Evolutionary conservation across 92 coral and sea anemone species (phyloP).

Genomic region (Palythoa caribaeorum): DNA sequence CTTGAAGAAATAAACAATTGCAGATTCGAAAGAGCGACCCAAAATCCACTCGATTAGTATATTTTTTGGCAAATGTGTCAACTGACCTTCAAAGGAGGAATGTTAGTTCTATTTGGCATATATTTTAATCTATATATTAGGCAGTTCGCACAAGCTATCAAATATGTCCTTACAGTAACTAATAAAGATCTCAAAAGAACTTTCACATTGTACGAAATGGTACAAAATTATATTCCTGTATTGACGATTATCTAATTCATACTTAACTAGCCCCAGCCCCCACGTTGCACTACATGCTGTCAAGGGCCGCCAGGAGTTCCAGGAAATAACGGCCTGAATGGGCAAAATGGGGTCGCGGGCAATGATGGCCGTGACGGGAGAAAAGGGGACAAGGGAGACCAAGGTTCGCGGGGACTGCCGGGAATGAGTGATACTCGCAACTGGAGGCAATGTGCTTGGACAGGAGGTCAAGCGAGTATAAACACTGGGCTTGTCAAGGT

Average conservation of each 20-base stretch:
- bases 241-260: not conserved
- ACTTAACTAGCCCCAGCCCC: not conserved
- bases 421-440: not conserved
- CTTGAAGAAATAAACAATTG: too few species aligned
- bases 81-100: too few species aligned
- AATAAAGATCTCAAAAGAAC: too few species aligned
- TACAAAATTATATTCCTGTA: too few species aligned
- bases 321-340: not conserved
- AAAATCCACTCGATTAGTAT: too few species aligned
- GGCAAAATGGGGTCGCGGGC: not conserved
- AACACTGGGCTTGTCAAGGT: constrained; percentile 18
- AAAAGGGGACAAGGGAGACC: not conserved
- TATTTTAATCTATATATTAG: too few species aligned
- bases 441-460: constrained; percentile 11
- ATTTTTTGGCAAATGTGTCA: too few species aligned
- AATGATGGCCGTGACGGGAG: not conserved
- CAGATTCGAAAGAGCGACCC: too few species aligned
- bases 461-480: not conserved
- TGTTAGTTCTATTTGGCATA: too few species aligned
- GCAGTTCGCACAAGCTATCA: too few species aligned
- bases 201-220: not conserved
- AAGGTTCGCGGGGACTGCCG: not conserved
- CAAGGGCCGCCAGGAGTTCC: not conserved
- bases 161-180: too few species aligned
- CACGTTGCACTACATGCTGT: not conserved